Evolutionary conservation across 2,113 vertebrate genomes (phyloP), one percentile per base, ranked within the genome.

Genomic region (Lasiurus borealis): DNA sequence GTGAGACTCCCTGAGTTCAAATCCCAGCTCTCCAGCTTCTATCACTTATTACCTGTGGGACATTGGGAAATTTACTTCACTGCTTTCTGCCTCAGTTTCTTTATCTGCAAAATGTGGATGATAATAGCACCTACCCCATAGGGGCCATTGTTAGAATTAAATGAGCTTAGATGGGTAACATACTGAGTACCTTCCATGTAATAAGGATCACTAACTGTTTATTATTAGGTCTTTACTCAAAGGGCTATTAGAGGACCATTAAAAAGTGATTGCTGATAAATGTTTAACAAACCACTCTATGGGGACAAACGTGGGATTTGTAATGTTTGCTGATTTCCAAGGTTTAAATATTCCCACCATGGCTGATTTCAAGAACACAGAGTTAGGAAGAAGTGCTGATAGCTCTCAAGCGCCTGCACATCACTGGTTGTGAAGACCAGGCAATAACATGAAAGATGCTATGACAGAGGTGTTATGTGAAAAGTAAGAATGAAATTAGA

Each of bases 401-500:
- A 21, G 27, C 25, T 90, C 68, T 52, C 5, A 23, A 14, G 75
- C 48, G 9, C 54, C 44, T 52, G 46, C 50, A 48, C 6, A 4
- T 2, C 7, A 13, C 19, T n/a, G 27, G 66, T 8, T 31, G 71
- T 12, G 8, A 80, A 83, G 57, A 40, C 8, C 36, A 68, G 48
- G 40, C 15, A 71, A 16, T 69, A 88, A 76, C 34, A 21, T 29
- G 66, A 76, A 80, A 81, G 44, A 84, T 72, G 68, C 34, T 76
- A 19, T 50, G 48, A 68, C 10, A 34, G 62, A 29, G 34, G n/a
- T 54, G 34, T 62, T 59, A 59, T 11, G 11, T 77, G 59, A 66
- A 77, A 84, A 90, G 64, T 14, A 73, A 77, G 36, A 90, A 64
- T 54, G 93, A 81, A 94, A 76, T 57, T n/a, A 85, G 36, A 93